These are phyloP conservation scores for Macropis europaea DNA, from an alignment of 2,888 invertebrate genomes.

Conservation along the genomic window DNA sequence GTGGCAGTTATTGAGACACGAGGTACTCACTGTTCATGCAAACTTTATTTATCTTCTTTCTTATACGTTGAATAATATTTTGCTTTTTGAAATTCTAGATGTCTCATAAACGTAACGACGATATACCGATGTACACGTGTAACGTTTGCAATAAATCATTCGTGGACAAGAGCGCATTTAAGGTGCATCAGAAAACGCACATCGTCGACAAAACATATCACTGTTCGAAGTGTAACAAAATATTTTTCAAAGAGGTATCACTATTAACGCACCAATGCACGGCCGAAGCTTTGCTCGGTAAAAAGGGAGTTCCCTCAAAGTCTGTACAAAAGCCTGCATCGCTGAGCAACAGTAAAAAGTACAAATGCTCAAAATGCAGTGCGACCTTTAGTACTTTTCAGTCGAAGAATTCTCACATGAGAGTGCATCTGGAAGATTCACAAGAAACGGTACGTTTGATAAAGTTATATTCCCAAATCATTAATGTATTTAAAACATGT, in stretches of 20 bases:
- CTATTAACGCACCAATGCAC: constrained; percentile 70
- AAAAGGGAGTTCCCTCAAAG: constrained; percentile 55
- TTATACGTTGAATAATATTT: neutral
- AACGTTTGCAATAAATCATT: constrained; percentile 68
- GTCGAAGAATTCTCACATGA: constrained; percentile 70
- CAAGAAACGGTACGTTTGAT: constrained; percentile 19
- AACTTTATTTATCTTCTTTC: neutral
- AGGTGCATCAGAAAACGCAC: constrained; percentile 70
- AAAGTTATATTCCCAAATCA: neutral
- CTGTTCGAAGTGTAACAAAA: constrained; percentile 74
- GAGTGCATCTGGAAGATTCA: constrained; percentile 55
- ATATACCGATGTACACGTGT: constrained; percentile 54
- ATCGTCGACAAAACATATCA: constrained; percentile 71
- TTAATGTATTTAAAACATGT: neutral
- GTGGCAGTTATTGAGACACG: constrained; percentile 72
- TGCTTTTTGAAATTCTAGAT: constrained; percentile 49
- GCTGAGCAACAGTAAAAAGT: constrained; percentile 59
- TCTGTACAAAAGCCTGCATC: constrained; percentile 47
- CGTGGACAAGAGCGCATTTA: constrained; percentile 62
- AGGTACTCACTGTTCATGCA: constrained; percentile 57
- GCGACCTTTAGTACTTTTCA: constrained; percentile 66
- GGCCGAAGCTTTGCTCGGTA: constrained; percentile 47
- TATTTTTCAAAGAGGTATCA: constrained; percentile 75
- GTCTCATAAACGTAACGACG: constrained; percentile 67
- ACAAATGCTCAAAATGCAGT: constrained; percentile 67